Evolutionary conservation across 92 coral and sea anemone genomes (phyloP).

Genomic region (Actinernus sp.): DNA sequence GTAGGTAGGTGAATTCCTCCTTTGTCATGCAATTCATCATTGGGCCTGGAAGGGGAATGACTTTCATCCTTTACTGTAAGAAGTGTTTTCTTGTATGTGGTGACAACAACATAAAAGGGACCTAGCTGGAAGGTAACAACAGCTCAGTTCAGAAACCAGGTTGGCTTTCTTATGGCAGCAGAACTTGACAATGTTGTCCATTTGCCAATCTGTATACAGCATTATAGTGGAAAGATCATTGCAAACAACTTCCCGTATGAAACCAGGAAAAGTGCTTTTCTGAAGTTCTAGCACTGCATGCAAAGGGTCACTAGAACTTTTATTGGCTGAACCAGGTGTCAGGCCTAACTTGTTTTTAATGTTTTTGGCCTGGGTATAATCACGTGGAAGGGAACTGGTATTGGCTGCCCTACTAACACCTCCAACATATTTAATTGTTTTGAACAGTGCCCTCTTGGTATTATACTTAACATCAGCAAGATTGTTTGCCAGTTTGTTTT

Average conservation of each 20-base stretch:
- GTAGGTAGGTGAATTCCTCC: conserved; percentile 44
- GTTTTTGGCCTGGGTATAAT: conserved; percentile 21
- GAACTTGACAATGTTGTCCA: conserved; percentile 34
- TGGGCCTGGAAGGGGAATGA: conserved; percentile 39
- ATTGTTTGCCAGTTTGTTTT: conserved; percentile 11
- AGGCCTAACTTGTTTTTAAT: conserved; percentile 18
- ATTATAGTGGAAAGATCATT: conserved; percentile 60
- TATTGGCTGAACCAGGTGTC: conserved; percentile 2
- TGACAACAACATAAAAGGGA: conserved; percentile 48
- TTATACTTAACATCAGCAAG: conserved; percentile 7
- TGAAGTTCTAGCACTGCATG: conserved; percentile 56
- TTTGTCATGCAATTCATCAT: conserved; percentile 61
- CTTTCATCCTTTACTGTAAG: conserved; percentile 26
- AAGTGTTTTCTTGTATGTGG: conserved; percentile 33
- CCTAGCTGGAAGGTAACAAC: conserved; percentile 54
- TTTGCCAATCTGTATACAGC: conserved; percentile 36
- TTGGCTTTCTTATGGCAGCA: conserved; percentile 32
- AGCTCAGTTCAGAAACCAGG: conserved; percentile 48
- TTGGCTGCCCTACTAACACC: conserved; percentile 56
- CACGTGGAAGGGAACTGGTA: conserved; percentile 37
- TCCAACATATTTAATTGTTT: conserved; percentile 55
- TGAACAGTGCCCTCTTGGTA: conserved; percentile 62
- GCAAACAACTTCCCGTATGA: conserved; percentile 54
- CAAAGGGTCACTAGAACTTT: conserved; percentile 42
- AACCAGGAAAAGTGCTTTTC: conserved; percentile 52